Conservation (phyloP, 2,888 invertebrate species). For the Palloptera scutellata region DNA sequence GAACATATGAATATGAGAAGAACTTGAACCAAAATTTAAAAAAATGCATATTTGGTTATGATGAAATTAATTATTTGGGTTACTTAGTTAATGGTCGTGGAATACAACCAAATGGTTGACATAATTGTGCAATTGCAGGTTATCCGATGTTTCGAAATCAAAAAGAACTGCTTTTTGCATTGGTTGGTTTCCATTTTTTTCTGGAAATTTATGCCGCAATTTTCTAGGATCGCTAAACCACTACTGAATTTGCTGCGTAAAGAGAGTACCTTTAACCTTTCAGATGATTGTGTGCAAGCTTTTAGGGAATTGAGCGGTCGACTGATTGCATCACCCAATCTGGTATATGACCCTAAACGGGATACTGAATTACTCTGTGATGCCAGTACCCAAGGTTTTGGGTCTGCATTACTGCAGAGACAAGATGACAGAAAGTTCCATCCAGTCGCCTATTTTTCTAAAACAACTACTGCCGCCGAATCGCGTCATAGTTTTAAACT, state of each 20-base stretch:
- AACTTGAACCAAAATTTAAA: not conserved
- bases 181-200: no score
- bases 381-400: constrained; percentile 22
- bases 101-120: not conserved
- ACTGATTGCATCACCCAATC: constrained; percentile 4
- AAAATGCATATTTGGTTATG: not conserved
- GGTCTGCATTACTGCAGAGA: constrained; percentile 19
- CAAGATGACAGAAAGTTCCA: constrained; percentile 19
- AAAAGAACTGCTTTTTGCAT: not conserved
- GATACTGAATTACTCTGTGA: constrained; percentile 17
- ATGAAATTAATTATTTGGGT: not conserved
- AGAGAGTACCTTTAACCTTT: not conserved
- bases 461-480: constrained; percentile 2
- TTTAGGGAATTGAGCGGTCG: no score
- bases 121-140: not conserved
- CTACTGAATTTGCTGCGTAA: not conserved
- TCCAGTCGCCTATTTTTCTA: constrained; percentile 14
- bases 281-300: not conserved
- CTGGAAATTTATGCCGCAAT: not conserved
- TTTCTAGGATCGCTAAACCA: not conserved
- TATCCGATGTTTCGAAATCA: not conserved
- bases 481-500: constrained; percentile 4
- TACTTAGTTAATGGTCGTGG: not conserved
- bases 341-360: constrained; percentile 10
- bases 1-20: not conserved